phyloP scores from a whole-genome alignment of 2,113 vertebrate species.

The Garra rufa region DNA sequence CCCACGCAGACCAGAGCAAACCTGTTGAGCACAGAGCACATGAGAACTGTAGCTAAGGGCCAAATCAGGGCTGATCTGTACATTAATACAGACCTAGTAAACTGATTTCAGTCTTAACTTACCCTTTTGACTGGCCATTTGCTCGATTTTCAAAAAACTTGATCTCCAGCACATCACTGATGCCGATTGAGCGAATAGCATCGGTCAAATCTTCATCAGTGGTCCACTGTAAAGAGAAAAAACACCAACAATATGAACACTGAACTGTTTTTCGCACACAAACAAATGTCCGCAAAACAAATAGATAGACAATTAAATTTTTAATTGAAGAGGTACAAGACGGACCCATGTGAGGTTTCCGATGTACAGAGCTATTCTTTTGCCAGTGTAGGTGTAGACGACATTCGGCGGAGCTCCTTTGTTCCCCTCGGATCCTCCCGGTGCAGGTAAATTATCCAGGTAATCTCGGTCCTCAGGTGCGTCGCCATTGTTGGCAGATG shows the following conservation, averaged over 20 bases:
- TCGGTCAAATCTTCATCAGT: conserved; percentile 99
- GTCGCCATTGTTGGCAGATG: conserved; percentile 98
- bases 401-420: conserved; percentile 92
- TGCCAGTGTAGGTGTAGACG: conserved; percentile 95
- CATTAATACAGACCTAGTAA: not conserved
- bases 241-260: not conserved
- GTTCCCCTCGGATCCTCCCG: conserved; percentile 88
- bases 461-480: conserved; percentile 97
- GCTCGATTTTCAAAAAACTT: conserved; percentile 99
- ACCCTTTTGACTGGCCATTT: conserved; percentile 99
- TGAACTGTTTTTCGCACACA: too few species aligned
- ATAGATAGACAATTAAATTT: too few species aligned
- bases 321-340: too few species aligned
- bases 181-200: conserved; percentile 94
- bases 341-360: conserved; percentile 47
- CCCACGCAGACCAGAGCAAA: conserved; percentile 98
- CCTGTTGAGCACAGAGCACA: conserved; percentile 67
- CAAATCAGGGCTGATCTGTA: not conserved
- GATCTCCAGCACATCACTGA: conserved; percentile 97
- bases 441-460: conserved; percentile 90
- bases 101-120: conserved; percentile 50
- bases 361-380: conserved; percentile 92
- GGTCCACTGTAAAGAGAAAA: conserved; percentile 86
- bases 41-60: not conserved
- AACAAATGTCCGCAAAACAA: too few species aligned